These are phyloP conservation scores for Scelioninae gen. 1 DNA, from an alignment of 2,888 invertebrate genomes.

Conservation along the genomic window DNA sequence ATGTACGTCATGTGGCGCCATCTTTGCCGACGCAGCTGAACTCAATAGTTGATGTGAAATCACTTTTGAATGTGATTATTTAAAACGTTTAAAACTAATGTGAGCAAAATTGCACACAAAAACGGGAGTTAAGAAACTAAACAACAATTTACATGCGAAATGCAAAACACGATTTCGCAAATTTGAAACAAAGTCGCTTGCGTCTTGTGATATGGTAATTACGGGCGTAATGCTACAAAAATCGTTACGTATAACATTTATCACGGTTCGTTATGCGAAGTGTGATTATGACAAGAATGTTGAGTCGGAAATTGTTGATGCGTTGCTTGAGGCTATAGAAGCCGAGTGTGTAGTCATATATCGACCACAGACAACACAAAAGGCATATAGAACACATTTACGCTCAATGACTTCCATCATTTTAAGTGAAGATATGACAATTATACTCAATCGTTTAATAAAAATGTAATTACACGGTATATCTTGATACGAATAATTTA, in stretches of 20 bases:
- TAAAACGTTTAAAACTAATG: constrained; percentile 17
- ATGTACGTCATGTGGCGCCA: constrained; percentile 45
- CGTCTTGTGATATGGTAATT: constrained; percentile 12
- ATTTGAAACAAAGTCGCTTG: constrained; percentile 13
- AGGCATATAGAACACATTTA: constrained; percentile 64
- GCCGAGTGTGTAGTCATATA: constrained; percentile 54
- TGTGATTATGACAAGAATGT: constrained; percentile 61
- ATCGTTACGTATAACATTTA: constrained; percentile 37
- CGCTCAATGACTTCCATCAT: constrained; percentile 62
- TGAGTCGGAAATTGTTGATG: constrained; percentile 63
- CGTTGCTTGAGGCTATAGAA: constrained; percentile 56
- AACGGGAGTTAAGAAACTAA: background rate
- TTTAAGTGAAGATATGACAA: constrained; percentile 55
- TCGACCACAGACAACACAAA: constrained; percentile 56
- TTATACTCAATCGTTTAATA: constrained; percentile 61
- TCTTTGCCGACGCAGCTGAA: constrained; percentile 21
- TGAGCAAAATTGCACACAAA: constrained; percentile 5
- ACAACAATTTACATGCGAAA: background rate
- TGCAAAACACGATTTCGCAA: constrained; percentile 2
- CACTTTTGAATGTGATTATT: constrained; percentile 29
- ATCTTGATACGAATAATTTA: constrained; percentile 30
- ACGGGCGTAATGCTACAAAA: constrained; percentile 26
- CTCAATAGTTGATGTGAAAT: constrained; percentile 9
- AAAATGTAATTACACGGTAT: constrained; percentile 47
- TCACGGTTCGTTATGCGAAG: constrained; percentile 34